These are phyloP conservation scores for Desoria tigrina DNA, from an alignment of 2,888 invertebrate species.

Conservation along the genomic window DNA sequence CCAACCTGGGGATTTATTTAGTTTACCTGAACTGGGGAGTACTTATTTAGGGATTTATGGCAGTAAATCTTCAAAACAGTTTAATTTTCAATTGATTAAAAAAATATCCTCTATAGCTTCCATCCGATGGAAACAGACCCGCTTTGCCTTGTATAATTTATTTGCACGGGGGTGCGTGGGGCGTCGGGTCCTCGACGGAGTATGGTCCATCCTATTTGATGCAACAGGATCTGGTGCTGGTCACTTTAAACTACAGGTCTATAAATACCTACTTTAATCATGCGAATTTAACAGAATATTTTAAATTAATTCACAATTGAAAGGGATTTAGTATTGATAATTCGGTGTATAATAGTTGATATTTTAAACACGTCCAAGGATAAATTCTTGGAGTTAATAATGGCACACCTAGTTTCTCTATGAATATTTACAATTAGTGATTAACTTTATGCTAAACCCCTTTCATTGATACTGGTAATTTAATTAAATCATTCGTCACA, in stretches of 20 bases:
- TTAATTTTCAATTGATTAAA: not conserved
- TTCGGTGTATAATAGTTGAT: too few relatives aligned
- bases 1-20: too few relatives aligned
- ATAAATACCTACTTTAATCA: not conserved
- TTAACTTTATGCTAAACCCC: too few relatives aligned
- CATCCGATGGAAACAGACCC: not conserved
- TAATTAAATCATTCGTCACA: too few relatives aligned
- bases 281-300: not conserved
- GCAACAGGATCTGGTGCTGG: slow-evolving; percentile 29
- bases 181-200: slow-evolving; percentile 20
- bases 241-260: slow-evolving; percentile 30
- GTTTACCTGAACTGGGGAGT: too few relatives aligned
- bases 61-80: not conserved
- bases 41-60: too few relatives aligned
- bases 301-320: not conserved
- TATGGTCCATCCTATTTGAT: slow-evolving; percentile 36
- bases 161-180: slow-evolving; percentile 35
- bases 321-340: too few relatives aligned
- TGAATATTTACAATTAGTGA: too few relatives aligned
- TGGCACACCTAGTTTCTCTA: too few relatives aligned
- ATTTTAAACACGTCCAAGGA: too few relatives aligned
- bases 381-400: too few relatives aligned
- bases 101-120: slow-evolving; percentile 10
- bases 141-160: slow-evolving; percentile 27
- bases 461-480: too few relatives aligned